These are phyloP conservation scores for Ecliptopera silaceata DNA, from an alignment of 2,888 invertebrate species.

Conservation along the genomic window DNA sequence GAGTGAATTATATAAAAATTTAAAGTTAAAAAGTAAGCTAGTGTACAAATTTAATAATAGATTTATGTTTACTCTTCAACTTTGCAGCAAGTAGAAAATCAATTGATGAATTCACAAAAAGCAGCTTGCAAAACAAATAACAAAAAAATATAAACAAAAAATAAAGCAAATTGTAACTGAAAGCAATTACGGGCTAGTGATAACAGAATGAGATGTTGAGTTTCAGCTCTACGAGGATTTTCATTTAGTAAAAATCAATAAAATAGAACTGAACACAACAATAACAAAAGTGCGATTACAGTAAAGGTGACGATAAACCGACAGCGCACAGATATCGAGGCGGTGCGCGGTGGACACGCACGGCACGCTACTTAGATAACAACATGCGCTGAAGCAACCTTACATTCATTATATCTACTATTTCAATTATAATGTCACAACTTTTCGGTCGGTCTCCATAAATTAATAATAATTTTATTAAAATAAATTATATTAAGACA, in stretches of 20 bases:
- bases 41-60: neutral
- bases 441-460: slow-evolving; percentile 1
- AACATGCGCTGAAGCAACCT: slow-evolving; percentile 1
- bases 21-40: neutral
- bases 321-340: slow-evolving; percentile 2
- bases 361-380: slow-evolving; percentile 14
- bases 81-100: neutral
- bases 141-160: neutral
- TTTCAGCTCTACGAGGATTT: neutral
- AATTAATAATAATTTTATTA: neutral
- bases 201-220: too few relatives aligned
- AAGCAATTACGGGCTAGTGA: neutral
- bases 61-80: neutral
- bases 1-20: too few relatives aligned
- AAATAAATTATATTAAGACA: neutral
- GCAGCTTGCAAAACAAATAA: neutral
- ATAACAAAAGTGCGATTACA: neutral
- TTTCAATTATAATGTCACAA: neutral
- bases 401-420: neutral
- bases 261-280: neutral
- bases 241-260: neutral
- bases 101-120: neutral
- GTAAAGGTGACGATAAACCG: neutral
- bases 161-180: neutral
- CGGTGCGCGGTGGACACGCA: slow-evolving; percentile 6